Percentiles rank a stretch among this genome's conserved stretches.
Evolutionary conservation across 2,888 invertebrate species (phyloP).

Genomic region (Endomychus coccineus): DNA sequence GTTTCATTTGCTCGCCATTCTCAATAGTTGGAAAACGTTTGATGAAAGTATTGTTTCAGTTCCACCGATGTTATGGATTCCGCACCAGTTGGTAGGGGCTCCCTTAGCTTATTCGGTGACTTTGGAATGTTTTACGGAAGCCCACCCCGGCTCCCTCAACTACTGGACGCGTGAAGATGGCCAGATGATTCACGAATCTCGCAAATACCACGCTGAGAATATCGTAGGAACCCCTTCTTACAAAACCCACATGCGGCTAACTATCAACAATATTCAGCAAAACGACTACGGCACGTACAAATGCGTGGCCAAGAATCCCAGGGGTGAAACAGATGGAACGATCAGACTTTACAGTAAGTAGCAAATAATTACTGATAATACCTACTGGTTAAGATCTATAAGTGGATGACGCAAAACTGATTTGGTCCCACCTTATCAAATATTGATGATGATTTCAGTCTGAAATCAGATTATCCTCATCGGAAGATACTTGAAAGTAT

Average conservation of each 20-base stretch:
- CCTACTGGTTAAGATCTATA: too few species aligned
- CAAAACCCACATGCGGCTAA: constrained; percentile 81
- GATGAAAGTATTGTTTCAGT: constrained; percentile 66
- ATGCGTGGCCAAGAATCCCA: constrained; percentile 83
- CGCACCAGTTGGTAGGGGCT: constrained; percentile 82
- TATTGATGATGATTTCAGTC: too few species aligned
- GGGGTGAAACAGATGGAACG: constrained; percentile 84
- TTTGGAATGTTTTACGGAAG: constrained; percentile 83
- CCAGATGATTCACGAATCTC: constrained; percentile 80
- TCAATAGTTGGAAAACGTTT: too few species aligned
- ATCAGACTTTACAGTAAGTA: constrained; percentile 83
- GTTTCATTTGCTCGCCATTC: too few species aligned
- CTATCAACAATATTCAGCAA: constrained; percentile 68
- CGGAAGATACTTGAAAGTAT: too few species aligned
- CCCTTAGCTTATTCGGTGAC: constrained; percentile 77
- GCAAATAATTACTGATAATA: too few species aligned
- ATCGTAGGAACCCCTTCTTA: constrained; percentile 63
- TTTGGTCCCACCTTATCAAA: too few species aligned
- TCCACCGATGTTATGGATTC: constrained; percentile 88
- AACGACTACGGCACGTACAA: constrained; percentile 83
- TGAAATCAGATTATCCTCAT: too few species aligned
- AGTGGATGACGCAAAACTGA: too few species aligned
- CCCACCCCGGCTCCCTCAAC: constrained; percentile 83
- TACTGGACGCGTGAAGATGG: constrained; percentile 85
- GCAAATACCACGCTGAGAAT: constrained; percentile 73